phyloP scores from a whole-genome alignment of 2,797 vertebrate species.

The Cirrhinus mrigala region DNA sequence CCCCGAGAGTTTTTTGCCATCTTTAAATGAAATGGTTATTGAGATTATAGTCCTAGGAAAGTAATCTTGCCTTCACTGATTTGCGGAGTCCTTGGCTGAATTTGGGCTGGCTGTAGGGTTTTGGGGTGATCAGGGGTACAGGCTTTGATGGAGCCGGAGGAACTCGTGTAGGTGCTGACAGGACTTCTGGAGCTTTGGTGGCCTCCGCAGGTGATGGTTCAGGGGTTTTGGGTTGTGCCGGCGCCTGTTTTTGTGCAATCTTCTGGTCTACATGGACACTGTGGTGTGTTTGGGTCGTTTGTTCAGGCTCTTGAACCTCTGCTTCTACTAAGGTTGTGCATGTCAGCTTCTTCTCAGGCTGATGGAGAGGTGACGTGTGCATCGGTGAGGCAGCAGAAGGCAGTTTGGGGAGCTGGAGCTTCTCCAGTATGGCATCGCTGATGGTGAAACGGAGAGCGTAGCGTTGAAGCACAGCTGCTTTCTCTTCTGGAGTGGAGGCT shows the following conservation, averaged over 20 bases:
- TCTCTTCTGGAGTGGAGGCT: constrained; percentile 89
- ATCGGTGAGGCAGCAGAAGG: constrained; percentile 62
- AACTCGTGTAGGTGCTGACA: constrained; percentile 64
- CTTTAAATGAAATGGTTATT: neutral
- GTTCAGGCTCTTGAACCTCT: constrained; percentile 47
- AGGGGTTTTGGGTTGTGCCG: constrained; percentile 75
- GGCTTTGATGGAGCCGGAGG: constrained; percentile 80
- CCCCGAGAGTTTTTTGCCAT: neutral
- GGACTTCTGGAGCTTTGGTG: constrained; percentile 46
- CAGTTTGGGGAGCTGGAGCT: constrained; percentile 91
- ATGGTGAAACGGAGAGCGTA: constrained; percentile 97
- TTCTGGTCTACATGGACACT: constrained; percentile 22
- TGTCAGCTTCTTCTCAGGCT: neutral
- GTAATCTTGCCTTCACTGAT: constrained; percentile 86
- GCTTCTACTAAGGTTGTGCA: constrained; percentile 3
- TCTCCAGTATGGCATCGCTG: constrained; percentile 94
- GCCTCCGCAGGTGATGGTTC: constrained; percentile 61
- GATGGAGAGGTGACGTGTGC: neutral
- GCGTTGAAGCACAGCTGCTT: constrained; percentile 89
- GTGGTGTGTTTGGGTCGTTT: constrained; percentile 68
- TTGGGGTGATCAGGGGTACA: constrained; percentile 91
- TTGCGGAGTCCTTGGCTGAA: constrained; percentile 84
- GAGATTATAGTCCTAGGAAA: fast-evolving
- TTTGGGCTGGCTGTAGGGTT: constrained; percentile 92
- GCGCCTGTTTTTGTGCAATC: constrained; percentile 64